A percentile compares a stretch with the other conserved stretches of the same genome.
Conservation (phyloP, 2,113 vertebrate species). For the Lynx canadensis region DNA sequence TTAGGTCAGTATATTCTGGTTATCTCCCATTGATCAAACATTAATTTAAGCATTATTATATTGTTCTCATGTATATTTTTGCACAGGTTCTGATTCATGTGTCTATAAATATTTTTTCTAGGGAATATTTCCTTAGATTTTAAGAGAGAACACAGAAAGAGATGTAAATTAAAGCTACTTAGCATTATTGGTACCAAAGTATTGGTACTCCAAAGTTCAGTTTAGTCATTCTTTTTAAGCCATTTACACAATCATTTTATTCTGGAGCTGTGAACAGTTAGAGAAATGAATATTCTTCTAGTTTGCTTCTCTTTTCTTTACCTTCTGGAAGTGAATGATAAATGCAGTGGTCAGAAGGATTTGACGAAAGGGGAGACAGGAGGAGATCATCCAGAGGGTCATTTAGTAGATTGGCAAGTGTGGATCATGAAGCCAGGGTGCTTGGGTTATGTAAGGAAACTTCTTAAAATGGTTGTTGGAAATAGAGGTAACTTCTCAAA, state of each 20-base stretch:
- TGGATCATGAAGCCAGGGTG: background rate
- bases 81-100: background rate
- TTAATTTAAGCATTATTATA: constrained; percentile 37
- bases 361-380: background rate
- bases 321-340: background rate
- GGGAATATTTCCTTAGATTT: constrained; percentile 4
- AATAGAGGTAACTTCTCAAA: background rate
- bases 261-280: background rate
- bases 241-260: background rate
- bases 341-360: background rate
- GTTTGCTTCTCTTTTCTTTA: background rate
- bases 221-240: background rate
- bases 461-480: background rate
- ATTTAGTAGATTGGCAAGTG: background rate
- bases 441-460: background rate
- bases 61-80: constrained; percentile 8
- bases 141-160: background rate
- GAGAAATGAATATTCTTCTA: background rate
- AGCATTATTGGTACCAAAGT: background rate
- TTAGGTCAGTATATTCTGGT: background rate
- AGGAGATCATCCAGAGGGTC: background rate
- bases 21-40: background rate
- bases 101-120: constrained; percentile 17
- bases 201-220: background rate
- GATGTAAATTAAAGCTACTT: background rate